Evolutionary conservation across 2,888 invertebrate genomes (phyloP).

Genomic region (Ectropis crepuscularia): DNA sequence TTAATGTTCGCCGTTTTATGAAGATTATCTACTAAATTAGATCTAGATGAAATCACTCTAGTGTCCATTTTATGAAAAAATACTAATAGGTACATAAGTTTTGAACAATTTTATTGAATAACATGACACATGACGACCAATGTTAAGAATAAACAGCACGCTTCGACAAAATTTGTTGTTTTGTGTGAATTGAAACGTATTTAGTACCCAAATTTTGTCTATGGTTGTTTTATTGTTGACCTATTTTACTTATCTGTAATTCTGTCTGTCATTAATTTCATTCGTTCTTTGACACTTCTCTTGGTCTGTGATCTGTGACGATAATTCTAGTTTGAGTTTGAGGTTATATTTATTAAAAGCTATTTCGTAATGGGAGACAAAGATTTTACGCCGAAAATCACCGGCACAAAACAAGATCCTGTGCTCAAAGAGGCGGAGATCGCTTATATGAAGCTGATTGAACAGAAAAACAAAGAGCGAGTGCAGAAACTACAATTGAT

Average conservation of each 20-base stretch:
- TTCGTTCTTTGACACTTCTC: conserved; percentile 38
- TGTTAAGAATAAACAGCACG: too few relatives aligned
- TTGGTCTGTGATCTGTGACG: too few relatives aligned
- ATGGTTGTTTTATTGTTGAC: background rate
- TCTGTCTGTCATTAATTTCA: conserved; percentile 28
- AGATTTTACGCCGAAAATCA: conserved; percentile 69
- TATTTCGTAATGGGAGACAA: conserved; percentile 76
- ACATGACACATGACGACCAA: too few relatives aligned
- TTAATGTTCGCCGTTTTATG: too few relatives aligned
- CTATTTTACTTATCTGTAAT: background rate
- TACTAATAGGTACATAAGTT: too few relatives aligned
- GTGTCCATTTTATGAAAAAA: too few relatives aligned
- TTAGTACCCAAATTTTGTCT: background rate
- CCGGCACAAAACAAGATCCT: conserved; percentile 64
- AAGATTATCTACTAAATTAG: too few relatives aligned
- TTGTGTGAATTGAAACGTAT: conserved; percentile 17
- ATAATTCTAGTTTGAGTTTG: conserved; percentile 6
- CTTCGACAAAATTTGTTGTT: too few relatives aligned
- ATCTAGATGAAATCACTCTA: too few relatives aligned
- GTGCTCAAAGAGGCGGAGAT: conserved; percentile 86
- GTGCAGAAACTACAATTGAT: conserved; percentile 87
- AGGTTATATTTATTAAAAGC: conserved; percentile 59
- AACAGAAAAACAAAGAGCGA: conserved; percentile 90
- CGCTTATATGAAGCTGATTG: conserved; percentile 92
- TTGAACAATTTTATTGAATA: too few relatives aligned